Evolutionary conservation across 1,140 invertebrate species (phyloP).

Genomic region (Cydia fagiglandana): DNA sequence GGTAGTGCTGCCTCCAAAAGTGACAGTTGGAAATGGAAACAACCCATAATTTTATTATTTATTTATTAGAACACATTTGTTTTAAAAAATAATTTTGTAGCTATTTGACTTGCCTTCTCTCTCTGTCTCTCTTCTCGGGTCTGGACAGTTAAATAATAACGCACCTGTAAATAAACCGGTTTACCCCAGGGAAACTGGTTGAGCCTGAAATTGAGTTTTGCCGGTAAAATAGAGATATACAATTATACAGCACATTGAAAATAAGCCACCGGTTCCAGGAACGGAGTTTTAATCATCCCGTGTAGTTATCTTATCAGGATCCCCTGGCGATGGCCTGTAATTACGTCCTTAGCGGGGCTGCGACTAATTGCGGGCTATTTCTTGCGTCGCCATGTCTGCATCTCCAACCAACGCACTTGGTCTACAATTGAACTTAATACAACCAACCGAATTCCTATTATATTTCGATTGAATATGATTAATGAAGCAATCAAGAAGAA

Average conservation of each 20-base stretch:
- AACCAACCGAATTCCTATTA: no score
- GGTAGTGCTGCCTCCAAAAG: no score
- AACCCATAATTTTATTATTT: no score
- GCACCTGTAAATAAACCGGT: neutral
- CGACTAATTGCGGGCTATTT: constrained; percentile 45
- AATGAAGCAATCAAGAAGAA: no score
- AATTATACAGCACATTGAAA: neutral
- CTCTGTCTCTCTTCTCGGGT: no score
- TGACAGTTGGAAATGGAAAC: no score
- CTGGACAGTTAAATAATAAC: neutral
- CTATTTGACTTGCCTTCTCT: no score
- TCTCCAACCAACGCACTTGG: neutral
- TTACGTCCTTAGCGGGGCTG: constrained; percentile 39
- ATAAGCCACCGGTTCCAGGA: neutral
- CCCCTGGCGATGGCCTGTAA: constrained; percentile 42
- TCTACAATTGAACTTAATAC: neutral
- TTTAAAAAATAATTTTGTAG: no score
- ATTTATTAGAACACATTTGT: no score
- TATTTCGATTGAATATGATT: no score
- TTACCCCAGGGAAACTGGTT: neutral
- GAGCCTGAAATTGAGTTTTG: neutral
- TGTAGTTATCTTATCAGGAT: constrained; percentile 37
- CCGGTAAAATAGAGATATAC: neutral
- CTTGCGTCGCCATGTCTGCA: constrained; percentile 27
- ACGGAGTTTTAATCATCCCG: constrained; percentile 32